Evolutionary conservation across 2,888 invertebrate species (phyloP).

Genomic region (Drosophila putrida): DNA sequence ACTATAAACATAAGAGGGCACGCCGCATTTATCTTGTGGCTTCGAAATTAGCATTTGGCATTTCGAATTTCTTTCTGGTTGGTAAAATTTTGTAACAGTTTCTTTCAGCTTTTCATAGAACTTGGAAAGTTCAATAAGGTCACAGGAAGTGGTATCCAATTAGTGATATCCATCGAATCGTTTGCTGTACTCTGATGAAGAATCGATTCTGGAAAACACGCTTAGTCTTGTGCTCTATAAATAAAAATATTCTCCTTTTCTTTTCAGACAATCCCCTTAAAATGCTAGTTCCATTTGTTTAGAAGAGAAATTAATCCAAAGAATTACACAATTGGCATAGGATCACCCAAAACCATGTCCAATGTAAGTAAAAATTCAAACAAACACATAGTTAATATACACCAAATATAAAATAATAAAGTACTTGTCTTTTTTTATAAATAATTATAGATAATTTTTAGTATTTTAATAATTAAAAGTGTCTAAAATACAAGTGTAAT

Average conservation of each 20-base stretch:
- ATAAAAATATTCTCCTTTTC: no score
- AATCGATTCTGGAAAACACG: slow-evolving; percentile 1
- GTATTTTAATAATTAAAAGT: no score
- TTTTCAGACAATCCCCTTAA: slow-evolving; percentile 66
- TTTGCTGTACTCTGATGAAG: slow-evolving; percentile 29
- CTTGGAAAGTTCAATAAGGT: slow-evolving; percentile 55
- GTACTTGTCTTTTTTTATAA: no score
- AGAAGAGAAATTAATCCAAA: slow-evolving; percentile 28
- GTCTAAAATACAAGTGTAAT: not conserved
- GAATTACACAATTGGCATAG: slow-evolving; percentile 7
- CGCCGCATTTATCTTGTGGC: slow-evolving; percentile 56
- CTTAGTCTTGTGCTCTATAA: not conserved
- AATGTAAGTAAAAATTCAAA: slow-evolving; percentile 69
- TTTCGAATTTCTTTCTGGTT: slow-evolving; percentile 52
- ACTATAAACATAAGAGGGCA: slow-evolving; percentile 13
- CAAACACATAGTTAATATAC: no score
- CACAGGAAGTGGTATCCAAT: slow-evolving; percentile 72
- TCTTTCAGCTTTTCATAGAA: slow-evolving; percentile 28
- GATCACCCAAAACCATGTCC: slow-evolving; percentile 68
- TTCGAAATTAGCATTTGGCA: slow-evolving; percentile 74
- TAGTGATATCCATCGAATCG: slow-evolving; percentile 69
- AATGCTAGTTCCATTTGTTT: slow-evolving; percentile 70
- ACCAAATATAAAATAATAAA: no score
- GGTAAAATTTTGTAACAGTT: slow-evolving; percentile 40
- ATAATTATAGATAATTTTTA: no score